Conservation (phyloP, 2,888 invertebrate genomes). For the Chironomus tentans region DNA sequence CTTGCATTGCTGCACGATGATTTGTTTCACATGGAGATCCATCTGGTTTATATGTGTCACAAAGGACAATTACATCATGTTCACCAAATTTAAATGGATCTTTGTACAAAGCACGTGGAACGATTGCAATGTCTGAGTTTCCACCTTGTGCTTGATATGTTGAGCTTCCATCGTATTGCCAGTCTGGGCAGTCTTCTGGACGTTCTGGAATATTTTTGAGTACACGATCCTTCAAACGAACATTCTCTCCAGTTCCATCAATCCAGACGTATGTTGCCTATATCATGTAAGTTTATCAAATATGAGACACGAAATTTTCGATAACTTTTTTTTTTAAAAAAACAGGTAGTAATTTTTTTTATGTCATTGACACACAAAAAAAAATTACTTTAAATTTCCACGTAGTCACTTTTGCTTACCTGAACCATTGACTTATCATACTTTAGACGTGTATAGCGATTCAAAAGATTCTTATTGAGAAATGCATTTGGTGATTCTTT, state of each 20-base stretch:
- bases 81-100: constrained; percentile 68
- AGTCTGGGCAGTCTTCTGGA: constrained; percentile 56
- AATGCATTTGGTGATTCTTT: constrained; percentile 69
- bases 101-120: constrained; percentile 67
- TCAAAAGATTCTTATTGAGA: constrained; percentile 61
- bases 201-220: constrained; percentile 54
- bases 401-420: not conserved
- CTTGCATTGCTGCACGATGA: constrained; percentile 43
- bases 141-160: constrained; percentile 55
- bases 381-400: not conserved
- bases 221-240: constrained; percentile 61
- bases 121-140: constrained; percentile 64
- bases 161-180: constrained; percentile 69
- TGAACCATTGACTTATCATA: constrained; percentile 42
- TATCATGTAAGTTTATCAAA: constrained; percentile 32
- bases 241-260: constrained; percentile 60
- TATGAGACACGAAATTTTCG: too few relatives aligned
- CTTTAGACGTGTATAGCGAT: constrained; percentile 60
- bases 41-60: constrained; percentile 63
- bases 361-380: not conserved
- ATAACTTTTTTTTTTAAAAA: not conserved
- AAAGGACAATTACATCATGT: constrained; percentile 62
- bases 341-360: constrained; percentile 37
- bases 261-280: constrained; percentile 67
- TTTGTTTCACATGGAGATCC: constrained; percentile 43